Evolutionary conservation across 2,797 vertebrate species (phyloP), one percentile per base, ranked within the genome.

Genomic region (Oreochromis grahami): DNA sequence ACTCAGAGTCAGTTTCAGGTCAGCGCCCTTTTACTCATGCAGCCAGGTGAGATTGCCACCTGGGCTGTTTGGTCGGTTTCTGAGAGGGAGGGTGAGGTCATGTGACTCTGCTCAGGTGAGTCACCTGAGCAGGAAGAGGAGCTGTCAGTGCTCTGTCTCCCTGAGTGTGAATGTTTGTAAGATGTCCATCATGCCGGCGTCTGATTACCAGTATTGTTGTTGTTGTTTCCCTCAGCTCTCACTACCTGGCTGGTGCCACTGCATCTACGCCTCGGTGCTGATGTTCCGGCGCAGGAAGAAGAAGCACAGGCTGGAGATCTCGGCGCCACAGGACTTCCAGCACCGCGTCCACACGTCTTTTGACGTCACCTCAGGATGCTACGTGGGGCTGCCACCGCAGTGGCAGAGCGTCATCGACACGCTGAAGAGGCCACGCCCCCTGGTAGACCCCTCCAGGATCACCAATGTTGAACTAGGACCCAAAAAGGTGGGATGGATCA

Each of bases 361-460:
- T 11, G 97, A 98, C 60, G 90, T 93, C 2, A 94, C 95, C 36
- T 96, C 96, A 10, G 97, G 97, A 48, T 97, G 96, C 78, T 99
- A 97, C 19, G 95, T 98, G 81, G 98, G 98, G 8, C 95, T 99
- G 29, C 98, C 98, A 0, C 96, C 96, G 0, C 98, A 99, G 94
- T 99, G 98, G 98, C 98, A 98, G 91, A 98, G 98, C 29, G 93
- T 99, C 76, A 95, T 99, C 13, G 98, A 99, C 84, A 98, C 97
- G 0, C 94, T 98, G 82, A 95, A 94, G 86, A 97, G 98, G 45
- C 98, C 98, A 85, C 97, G 97, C 89, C 98, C 98, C 0, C 95
- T 99, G 90, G 98, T 98, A 53, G 98, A 99, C 89, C 96, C 97
- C 6, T 97, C 97, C 0, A 96, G 94, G 41, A 96, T 98, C 88